Percentiles rank a stretch among this genome's conserved stretches.
Conservation (phyloP, 2,113 vertebrate species). For the Sakesphorus luctuosus region DNA sequence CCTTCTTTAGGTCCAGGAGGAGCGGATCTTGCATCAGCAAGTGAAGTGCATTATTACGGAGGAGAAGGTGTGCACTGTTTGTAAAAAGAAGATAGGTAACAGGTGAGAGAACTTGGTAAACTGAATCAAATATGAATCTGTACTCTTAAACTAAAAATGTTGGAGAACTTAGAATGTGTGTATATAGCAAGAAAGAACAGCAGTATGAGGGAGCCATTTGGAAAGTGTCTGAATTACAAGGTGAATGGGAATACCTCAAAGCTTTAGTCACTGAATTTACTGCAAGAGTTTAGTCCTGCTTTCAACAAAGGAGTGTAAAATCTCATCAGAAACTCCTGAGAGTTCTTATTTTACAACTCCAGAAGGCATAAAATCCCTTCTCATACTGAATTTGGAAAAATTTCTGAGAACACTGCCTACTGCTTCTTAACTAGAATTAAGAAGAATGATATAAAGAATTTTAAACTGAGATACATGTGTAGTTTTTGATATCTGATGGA, state of each 20-base stretch:
- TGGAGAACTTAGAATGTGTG: not conserved
- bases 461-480: not conserved
- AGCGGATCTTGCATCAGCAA: conserved; percentile 96
- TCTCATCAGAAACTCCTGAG: not conserved
- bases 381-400: not conserved
- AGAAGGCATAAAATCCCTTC: not conserved
- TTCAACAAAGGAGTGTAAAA: not conserved
- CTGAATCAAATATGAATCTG: not conserved
- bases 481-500: not conserved
- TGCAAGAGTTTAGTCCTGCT: not conserved
- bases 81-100: conserved; percentile 98
- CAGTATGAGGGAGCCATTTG: not conserved
- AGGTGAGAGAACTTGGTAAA: conserved; percentile 79
- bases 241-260: not conserved
- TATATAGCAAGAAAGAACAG: not conserved
- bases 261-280: not conserved
- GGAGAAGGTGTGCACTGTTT: conserved; percentile 96
- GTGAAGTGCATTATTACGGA: conserved; percentile 98
- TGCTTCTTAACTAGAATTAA: not conserved
- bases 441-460: not conserved
- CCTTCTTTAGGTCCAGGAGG: conserved; percentile 89
- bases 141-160: not conserved
- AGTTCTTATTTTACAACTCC: not conserved
- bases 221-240: not conserved
- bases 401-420: not conserved